A percentile compares a stretch with the other conserved stretches of the same genome.
These are phyloP conservation scores for Lethocerus indicus DNA, from an alignment of 1,140 invertebrate genomes.

Conservation along the genomic window DNA sequence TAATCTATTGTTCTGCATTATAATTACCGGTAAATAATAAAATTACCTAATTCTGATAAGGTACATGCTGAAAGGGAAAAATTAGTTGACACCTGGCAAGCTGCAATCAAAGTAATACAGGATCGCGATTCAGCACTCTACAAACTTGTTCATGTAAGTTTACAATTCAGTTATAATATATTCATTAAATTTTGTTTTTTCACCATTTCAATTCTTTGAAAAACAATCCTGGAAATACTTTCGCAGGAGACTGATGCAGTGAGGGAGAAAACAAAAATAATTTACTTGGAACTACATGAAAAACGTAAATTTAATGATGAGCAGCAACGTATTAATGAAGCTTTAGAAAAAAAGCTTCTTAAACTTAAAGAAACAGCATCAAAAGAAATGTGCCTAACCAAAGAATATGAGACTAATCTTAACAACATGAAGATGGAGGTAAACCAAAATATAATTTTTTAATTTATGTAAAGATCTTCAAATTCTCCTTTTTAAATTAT, in stretches of 20 bases:
- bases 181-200: background rate
- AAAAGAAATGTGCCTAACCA: too few species aligned
- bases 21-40: background rate
- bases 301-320: too few species aligned
- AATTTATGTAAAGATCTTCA: too few species aligned
- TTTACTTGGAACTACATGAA: conserved; percentile 2
- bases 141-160: background rate
- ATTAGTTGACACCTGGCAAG: background rate
- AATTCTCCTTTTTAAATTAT: too few species aligned
- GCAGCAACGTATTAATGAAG: too few species aligned
- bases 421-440: too few species aligned
- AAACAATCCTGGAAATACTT: background rate
- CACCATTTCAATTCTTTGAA: background rate
- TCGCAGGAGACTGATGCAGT: background rate
- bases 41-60: background rate
- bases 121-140: background rate
- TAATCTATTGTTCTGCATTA: background rate
- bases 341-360: too few species aligned
- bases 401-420: too few species aligned
- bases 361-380: too few species aligned
- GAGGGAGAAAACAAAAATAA: background rate
- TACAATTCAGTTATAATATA: background rate
- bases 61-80: background rate
- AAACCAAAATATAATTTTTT: too few species aligned
- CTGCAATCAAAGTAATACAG: background rate